Conservation (phyloP, 2,113 vertebrate genomes). For the Callorhinus ursinus region DNA sequence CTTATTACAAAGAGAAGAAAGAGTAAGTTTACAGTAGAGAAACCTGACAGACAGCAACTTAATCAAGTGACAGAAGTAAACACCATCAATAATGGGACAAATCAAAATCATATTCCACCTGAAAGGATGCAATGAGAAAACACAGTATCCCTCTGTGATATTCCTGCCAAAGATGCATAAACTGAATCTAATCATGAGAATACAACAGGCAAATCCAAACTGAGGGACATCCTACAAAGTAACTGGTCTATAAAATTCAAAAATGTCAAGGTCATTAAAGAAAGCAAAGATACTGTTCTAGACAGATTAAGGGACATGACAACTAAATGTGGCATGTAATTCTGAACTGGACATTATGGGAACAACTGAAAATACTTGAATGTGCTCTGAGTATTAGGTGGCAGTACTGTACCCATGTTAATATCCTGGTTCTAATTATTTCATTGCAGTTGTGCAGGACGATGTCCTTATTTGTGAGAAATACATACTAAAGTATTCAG, state of each 20-base stretch:
- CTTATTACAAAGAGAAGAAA: neutral
- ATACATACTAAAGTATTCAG: neutral
- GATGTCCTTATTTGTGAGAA: neutral
- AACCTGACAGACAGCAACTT: neutral
- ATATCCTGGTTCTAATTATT: neutral
- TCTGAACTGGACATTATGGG: neutral
- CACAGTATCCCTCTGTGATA: neutral
- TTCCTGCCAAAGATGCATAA: neutral
- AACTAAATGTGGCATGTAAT: neutral
- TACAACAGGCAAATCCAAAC: neutral
- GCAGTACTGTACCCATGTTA: neutral
- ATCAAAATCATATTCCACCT: neutral
- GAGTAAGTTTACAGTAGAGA: neutral
- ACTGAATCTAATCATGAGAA: neutral
- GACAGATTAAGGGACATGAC: neutral
- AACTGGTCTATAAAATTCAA: neutral
- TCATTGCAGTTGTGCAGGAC: neutral
- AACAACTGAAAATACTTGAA: neutral
- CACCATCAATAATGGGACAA: neutral
- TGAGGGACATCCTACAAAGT: neutral
- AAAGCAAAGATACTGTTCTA: neutral
- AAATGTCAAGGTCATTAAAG: slow-evolving; percentile 1
- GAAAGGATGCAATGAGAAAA: neutral
- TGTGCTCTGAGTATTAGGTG: neutral
- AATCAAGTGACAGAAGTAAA: neutral